phyloP scores from a whole-genome alignment of 2,113 vertebrate species.

The Dipodomys ordii region DNA sequence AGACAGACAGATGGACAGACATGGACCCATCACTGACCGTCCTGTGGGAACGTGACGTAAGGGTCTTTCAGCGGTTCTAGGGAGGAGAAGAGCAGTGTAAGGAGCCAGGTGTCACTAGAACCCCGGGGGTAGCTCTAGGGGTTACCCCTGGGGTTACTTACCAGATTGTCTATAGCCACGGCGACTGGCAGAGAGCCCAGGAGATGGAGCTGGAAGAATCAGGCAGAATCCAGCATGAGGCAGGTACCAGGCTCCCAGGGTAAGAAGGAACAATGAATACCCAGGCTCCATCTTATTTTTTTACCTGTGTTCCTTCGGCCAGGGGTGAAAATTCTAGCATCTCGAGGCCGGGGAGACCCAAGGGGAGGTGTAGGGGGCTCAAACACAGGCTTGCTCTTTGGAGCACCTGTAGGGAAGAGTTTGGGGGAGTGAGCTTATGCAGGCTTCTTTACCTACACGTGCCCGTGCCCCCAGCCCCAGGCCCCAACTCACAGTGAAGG shows the following conservation, averaged over 20 bases:
- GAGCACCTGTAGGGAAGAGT: conserved; percentile 80
- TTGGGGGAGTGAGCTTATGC: not conserved
- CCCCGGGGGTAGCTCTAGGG: not conserved
- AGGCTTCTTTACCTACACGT: not conserved
- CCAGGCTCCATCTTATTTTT: conserved; percentile 31
- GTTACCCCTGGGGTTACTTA: conserved; percentile 67
- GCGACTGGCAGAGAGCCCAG: conserved; percentile 82
- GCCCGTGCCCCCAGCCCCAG: not conserved
- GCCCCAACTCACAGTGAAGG: conserved; percentile 90
- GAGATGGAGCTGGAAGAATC: conserved; percentile 77
- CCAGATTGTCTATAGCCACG: conserved; percentile 91
- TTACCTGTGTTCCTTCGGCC: conserved; percentile 92
- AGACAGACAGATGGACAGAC: not conserved
- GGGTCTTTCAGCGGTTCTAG: conserved; percentile 81
- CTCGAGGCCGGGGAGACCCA: conserved; percentile 86
- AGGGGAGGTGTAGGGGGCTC: conserved; percentile 85
- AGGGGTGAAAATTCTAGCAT: conserved; percentile 86
- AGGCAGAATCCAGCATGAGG: not conserved
- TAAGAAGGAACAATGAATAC: rapidly evolving
- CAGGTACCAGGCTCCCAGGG: not conserved
- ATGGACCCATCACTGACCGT: conserved; percentile 65
- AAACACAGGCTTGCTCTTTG: conserved; percentile 85
- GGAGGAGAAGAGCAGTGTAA: conserved; percentile 32
- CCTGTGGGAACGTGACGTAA: conserved; percentile 63
- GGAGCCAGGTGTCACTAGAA: not conserved